Conservation (phyloP, 2,113 vertebrate genomes). For the Phainopepla nitens region DNA sequence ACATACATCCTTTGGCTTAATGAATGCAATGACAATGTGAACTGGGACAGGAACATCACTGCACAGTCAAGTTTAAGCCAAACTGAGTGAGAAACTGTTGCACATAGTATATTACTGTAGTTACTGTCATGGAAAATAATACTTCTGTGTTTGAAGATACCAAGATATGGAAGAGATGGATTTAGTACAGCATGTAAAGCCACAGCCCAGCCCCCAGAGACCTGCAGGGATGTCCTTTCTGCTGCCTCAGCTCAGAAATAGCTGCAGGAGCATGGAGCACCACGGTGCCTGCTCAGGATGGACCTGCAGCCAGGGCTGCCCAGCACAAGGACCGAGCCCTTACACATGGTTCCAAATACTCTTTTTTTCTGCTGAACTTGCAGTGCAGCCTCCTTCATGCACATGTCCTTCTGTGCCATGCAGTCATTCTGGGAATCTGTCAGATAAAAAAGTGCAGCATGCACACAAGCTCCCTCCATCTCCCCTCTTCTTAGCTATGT, state of each 20-base stretch:
- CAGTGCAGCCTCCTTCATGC: neutral
- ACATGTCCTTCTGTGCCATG: neutral
- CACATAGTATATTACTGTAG: neutral
- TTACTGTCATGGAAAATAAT: neutral
- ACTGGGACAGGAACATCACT: neutral
- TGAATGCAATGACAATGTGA: neutral
- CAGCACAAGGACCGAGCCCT: neutral
- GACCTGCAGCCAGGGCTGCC: neutral
- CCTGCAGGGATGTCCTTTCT: neutral
- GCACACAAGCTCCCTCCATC: neutral
- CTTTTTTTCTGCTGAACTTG: neutral
- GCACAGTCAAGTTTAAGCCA: neutral
- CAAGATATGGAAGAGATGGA: neutral
- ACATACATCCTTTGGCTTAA: neutral
- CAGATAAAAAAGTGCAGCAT: neutral
- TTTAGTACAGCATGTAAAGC: neutral
- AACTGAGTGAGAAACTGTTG: neutral
- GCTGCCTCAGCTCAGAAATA: neutral
- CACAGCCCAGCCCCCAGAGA: accelerated
- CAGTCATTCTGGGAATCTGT: neutral
- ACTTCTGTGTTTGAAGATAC: neutral
- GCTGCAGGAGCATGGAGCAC: neutral
- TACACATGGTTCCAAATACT: neutral
- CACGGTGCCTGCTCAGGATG: accelerated
- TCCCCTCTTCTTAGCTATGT: accelerated